Conservation (phyloP, 2,797 vertebrate species). For the Alcedo atthis region DNA sequence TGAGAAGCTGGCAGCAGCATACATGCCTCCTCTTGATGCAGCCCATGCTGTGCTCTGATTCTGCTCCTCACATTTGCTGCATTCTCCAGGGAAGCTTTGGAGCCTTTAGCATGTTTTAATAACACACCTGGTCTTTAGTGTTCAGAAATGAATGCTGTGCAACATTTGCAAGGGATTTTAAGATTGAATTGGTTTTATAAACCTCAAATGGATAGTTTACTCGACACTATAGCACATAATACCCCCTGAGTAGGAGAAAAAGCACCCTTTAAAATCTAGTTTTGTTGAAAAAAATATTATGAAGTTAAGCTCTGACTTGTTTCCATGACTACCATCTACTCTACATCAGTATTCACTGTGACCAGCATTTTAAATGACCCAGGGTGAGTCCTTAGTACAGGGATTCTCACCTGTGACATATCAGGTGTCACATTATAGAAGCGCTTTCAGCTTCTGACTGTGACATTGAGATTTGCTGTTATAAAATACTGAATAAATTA, state of each 20-base stretch:
- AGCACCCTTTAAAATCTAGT: background rate
- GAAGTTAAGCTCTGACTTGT: constrained; percentile 12
- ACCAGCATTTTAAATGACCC: constrained; percentile 51
- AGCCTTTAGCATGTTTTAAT: background rate
- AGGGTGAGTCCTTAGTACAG: background rate
- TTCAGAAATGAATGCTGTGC: background rate
- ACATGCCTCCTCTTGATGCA: background rate
- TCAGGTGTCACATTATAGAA: background rate
- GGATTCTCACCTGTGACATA: constrained; percentile 16
- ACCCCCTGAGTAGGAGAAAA: background rate
- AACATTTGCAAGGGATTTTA: background rate
- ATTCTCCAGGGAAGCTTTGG: background rate
- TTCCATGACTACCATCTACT: constrained; percentile 60
- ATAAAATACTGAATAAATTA: background rate
- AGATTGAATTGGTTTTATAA: background rate
- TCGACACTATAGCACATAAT: background rate
- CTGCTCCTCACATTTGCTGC: background rate
- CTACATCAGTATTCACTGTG: background rate
- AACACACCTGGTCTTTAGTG: background rate
- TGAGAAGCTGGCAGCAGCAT: background rate
- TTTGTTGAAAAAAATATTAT: background rate
- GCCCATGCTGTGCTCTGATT: background rate
- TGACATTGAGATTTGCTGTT: background rate
- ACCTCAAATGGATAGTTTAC: background rate
- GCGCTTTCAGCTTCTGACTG: background rate